Evolutionary conservation across 2,797 vertebrate genomes (phyloP), one percentile per base, ranked within the genome.

Genomic region (Emys orbicularis): DNA sequence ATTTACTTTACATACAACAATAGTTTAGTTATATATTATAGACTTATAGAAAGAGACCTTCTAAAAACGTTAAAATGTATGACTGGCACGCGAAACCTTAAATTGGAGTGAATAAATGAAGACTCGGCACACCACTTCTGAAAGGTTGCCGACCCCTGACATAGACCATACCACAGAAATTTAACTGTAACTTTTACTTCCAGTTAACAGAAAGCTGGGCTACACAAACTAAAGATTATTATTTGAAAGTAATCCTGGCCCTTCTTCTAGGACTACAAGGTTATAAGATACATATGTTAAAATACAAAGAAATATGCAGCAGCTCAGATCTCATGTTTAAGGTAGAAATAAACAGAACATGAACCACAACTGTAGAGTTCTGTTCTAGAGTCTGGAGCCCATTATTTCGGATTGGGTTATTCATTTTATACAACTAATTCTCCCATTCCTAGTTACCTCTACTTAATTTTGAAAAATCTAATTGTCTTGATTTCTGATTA

Each of bases 231-330:
- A 85, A 4, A 87, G 65, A 18, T 37, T 41, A 85, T 19, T 52
- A 80, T 65, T 83, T 77, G 2, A 83, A 90, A 96, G 83, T 57
- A 86, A 92, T 41, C 72, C n/a, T n/a, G 84, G 7, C 44, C 86
- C 49, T 87, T 68, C 29, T 94, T 89, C 27, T 88, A 41, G 49
- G 52, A 41, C 52, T 86, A 79, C 0, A 1, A 19, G 13, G 81
- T 81, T 65, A 68, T 72, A 21, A 72, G 18, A 41, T 72, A 37
- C 19, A 89, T 49, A 18, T 57, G 2, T 80, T 29, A 76, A 53
- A 85, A 56, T 76, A 50, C 81, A 90, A 10, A 83, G 89, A 92
- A 91, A 54, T 0, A 93, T 29, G 65, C 61, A 95, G 94, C 31
- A 2, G 1, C 4, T 50, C 27, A 49, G 37, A 91, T 79, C 83